Percentiles rank a stretch among this genome's conserved stretches.
Conservation (phyloP, 2,888 invertebrate genomes). For the Xestia sexstrigata region DNA sequence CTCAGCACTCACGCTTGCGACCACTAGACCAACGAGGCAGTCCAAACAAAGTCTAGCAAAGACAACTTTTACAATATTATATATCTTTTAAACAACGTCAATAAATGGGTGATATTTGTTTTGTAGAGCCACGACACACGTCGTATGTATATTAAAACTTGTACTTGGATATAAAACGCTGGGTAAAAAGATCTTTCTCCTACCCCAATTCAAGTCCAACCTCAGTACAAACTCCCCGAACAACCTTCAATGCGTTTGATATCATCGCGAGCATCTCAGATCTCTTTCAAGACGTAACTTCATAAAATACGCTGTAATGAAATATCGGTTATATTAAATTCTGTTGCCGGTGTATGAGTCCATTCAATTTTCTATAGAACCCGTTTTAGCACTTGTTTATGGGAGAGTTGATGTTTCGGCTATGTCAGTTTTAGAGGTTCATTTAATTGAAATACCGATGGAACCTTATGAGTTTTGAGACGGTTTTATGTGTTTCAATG, state of each 20-base stretch:
- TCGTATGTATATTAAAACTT: not conserved
- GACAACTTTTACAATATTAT: too few species aligned
- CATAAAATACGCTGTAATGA: conserved; percentile 62
- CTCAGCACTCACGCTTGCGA: too few species aligned
- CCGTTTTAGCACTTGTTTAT: conserved; percentile 52
- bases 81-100: too few species aligned
- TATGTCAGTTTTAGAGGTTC: conserved; percentile 39
- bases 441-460: conserved; percentile 48
- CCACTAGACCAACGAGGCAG: too few species aligned
- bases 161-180: not conserved
- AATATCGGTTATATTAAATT: conserved; percentile 67
- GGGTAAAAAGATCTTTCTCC: not conserved
- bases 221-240: not conserved
- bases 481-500: conserved; percentile 3
- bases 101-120: too few species aligned
- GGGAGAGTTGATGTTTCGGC: conserved; percentile 35
- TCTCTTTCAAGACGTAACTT: conserved; percentile 49
- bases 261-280: conserved; percentile 19
- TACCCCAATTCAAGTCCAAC: not conserved
- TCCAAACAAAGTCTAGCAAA: too few species aligned
- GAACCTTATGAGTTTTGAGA: conserved; percentile 9
- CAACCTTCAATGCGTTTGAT: conserved; percentile 14
- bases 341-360: conserved; percentile 44
- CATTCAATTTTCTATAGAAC: conserved; percentile 59
- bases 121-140: too few species aligned